Conservation (phyloP, 2,113 vertebrate species). For the Promerops cafer region DNA sequence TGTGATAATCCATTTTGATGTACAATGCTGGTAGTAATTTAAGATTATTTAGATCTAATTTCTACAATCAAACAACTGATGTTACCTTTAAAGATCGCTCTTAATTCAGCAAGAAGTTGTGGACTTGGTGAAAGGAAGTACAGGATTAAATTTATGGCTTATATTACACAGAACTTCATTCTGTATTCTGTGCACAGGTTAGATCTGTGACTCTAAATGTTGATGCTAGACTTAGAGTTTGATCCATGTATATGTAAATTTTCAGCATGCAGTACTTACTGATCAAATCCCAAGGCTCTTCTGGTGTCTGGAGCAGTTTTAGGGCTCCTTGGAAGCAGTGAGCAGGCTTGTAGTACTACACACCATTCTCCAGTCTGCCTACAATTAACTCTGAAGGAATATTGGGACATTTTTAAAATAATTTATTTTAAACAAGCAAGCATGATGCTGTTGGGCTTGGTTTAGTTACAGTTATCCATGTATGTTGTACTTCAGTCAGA, state of each 20-base stretch:
- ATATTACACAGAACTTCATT: background rate
- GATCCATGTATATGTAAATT: background rate
- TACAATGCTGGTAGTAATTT: background rate
- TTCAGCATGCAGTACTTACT: background rate
- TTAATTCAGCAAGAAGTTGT: background rate
- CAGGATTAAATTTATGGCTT: background rate
- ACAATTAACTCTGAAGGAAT: background rate
- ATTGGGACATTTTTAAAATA: fast-evolving
- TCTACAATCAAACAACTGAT: background rate
- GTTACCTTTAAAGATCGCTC: background rate
- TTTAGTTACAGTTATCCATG: background rate
- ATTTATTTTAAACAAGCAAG: background rate
- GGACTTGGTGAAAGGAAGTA: background rate
- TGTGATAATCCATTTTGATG: background rate
- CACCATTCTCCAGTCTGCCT: background rate
- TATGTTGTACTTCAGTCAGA: background rate
- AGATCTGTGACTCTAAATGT: background rate
- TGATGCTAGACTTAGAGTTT: background rate
- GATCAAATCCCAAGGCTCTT: background rate
- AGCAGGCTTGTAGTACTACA: background rate
- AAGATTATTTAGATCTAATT: background rate
- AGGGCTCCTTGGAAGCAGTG: background rate
- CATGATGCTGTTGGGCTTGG: background rate
- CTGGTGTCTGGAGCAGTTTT: background rate
- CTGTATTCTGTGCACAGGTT: background rate